Base-by-base conservation (phyloP, 2,113 vertebrate genomes). In the Silurus glanis region DNA sequence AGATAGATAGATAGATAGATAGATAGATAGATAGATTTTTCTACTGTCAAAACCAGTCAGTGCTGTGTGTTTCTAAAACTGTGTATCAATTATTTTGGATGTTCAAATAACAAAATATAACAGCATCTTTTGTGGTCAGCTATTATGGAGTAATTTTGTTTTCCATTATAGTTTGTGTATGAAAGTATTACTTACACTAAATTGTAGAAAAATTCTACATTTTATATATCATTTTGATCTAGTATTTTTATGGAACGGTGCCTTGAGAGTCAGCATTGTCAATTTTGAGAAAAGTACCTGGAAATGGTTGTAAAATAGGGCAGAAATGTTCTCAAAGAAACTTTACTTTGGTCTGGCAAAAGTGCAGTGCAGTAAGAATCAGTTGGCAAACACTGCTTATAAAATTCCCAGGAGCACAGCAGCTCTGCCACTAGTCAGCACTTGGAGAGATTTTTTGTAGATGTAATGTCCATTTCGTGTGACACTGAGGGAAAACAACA, bases 401-500 rank as follows among this genome's bases (percentile, higher is more conserved):
- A 45, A 45, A 59, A 80, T 25, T 47, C 79, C 78, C 79, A 58
- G 47, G 9, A 47, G 55, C 28, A 80, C 19, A 61, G 25, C 21
- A 47, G 56, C 28, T 80, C 76, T 59, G 8, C 19, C 56, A 80
- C 25, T 80, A 80, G 79, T 80, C 79, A 80, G 56, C 56, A 75
- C 21, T 80, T 61, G 45, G 56, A 61, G 37, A 61, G 25, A 37
- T 47, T 61, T 47, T 80, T 10, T 59, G 25, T 59, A 58, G 14
- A 80, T 80, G 59, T 80, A 80, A 80, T 80, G 79, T 58, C 78
- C 7, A 59, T 80, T 80, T 59, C 55, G 25, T 80, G 78, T 28
- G 9, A 80, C 56, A 59, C 25, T 45, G 78, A 59, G 55, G 55
- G 25, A 6, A 74, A 74, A 49, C 19, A n/a, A 45, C 9, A 61